phyloP scores from a whole-genome alignment of 2,888 invertebrate species.

The Bellardia bayeri region DNA sequence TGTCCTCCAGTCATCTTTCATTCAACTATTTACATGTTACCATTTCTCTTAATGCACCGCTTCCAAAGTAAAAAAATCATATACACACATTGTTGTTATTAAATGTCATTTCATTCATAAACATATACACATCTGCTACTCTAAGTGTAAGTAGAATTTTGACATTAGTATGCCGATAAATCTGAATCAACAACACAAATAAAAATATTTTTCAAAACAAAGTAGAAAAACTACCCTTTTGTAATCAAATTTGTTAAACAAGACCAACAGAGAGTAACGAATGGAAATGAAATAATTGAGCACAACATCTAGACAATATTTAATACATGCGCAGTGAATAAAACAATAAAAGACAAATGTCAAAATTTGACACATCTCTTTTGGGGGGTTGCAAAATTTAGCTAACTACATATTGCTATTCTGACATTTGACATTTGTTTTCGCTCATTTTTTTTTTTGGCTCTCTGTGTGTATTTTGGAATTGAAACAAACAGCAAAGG shows the following conservation, averaged over 20 bases:
- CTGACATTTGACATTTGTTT: slow-evolving; percentile 40
- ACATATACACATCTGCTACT: not conserved
- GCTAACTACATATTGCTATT: not conserved
- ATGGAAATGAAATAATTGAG: slow-evolving; percentile 20
- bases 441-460: not conserved
- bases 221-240: slow-evolving; percentile 51
- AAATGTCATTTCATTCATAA: not conserved
- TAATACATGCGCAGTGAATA: slow-evolving; percentile 50
- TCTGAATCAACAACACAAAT: not conserved
- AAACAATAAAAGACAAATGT: slow-evolving; percentile 43
- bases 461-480: slow-evolving; percentile 28
- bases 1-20: no score
- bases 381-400: slow-evolving; percentile 39
- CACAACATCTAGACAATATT: slow-evolving; percentile 13
- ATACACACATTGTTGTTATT: not conserved
- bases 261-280: not conserved
- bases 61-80: no score
- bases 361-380: slow-evolving; percentile 47
- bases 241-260: slow-evolving; percentile 16
- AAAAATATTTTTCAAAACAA: slow-evolving; percentile 13
- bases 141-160: slow-evolving; percentile 26
- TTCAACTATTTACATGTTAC: no score
- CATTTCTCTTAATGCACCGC: no score
- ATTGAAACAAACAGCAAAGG: slow-evolving; percentile 66
- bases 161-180: slow-evolving; percentile 42